Conservation (phyloP, 1,140 invertebrate genomes). For the Drosophila arawakana region DNA sequence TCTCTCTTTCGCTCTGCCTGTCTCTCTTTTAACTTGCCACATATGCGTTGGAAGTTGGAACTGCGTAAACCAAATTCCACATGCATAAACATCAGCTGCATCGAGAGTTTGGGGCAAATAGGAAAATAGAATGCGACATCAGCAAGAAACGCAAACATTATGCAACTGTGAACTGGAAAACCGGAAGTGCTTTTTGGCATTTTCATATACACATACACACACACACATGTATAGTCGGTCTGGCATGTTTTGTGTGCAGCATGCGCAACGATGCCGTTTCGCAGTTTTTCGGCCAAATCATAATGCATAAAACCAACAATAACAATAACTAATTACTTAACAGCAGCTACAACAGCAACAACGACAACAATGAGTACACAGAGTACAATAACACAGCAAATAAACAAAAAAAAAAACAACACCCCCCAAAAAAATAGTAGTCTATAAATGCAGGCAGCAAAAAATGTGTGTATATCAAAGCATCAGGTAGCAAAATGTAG, state of each 20-base stretch:
- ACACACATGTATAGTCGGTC: not conserved
- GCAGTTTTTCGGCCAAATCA: not conserved
- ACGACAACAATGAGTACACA: constrained; percentile 16
- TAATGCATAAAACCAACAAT: constrained; percentile 16
- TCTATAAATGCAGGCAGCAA: not conserved
- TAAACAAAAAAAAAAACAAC: constrained; percentile 30
- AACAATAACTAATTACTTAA: constrained; percentile 27
- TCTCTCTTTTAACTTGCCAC: not conserved
- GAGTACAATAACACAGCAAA: constrained; percentile 33
- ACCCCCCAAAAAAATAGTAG: not conserved
- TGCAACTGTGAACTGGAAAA: constrained; percentile 2
- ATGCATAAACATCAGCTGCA: constrained; percentile 13
- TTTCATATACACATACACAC: too few relatives aligned
- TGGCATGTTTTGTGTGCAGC: constrained; percentile 8
- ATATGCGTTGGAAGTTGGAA: constrained; percentile 6
- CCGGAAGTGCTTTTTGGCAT: constrained; percentile 7
- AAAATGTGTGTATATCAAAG: constrained; percentile 11
- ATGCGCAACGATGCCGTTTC: not conserved
- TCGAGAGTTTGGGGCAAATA: not conserved
- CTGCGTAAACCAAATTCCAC: not conserved
- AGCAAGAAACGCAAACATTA: not conserved
- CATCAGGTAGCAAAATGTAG: constrained; percentile 29
- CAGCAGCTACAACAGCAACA: constrained; percentile 23
- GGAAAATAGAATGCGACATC: not conserved
- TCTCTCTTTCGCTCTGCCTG: not conserved